These are phyloP conservation scores for Xylota segnis DNA, from an alignment of 2,888 invertebrate genomes.

Conservation along the genomic window DNA sequence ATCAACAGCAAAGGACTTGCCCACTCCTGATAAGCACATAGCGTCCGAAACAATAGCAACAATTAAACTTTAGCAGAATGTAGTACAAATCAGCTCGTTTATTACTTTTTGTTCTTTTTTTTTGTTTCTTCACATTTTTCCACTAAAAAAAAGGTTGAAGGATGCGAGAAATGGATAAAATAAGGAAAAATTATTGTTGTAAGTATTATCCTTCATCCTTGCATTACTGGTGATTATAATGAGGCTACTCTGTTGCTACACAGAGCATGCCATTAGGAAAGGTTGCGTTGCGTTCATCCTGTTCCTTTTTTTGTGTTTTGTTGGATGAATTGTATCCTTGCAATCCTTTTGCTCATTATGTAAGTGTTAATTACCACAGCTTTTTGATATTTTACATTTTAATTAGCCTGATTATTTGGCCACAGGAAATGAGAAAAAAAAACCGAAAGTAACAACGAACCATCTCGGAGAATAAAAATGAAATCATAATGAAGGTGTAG, in stretches of 20 bases:
- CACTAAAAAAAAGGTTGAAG: conserved; percentile 21
- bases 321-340: conserved; percentile 57
- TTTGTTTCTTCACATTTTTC: conserved; percentile 9
- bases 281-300: conserved; percentile 59
- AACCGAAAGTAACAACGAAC: neutral
- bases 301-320: conserved; percentile 39
- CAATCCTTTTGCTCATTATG: conserved; percentile 68
- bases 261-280: conserved; percentile 60
- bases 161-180: conserved; percentile 29
- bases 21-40: neutral
- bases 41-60: conserved; percentile 31
- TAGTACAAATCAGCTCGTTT: conserved; percentile 21
- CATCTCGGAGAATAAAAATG: conserved; percentile 11
- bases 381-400: conserved; percentile 75
- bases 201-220: conserved; percentile 46
- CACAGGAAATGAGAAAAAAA: conserved; percentile 60
- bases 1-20: neutral
- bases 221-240: conserved; percentile 57
- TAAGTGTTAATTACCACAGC: conserved; percentile 75
- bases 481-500: conserved; percentile 36
- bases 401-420: conserved; percentile 76
- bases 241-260: conserved; percentile 51
- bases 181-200: conserved; percentile 63
- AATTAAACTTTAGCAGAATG: conserved; percentile 41
- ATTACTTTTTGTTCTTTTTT: conserved; percentile 23